Percentiles rank a stretch among this genome's conserved stretches.
These are phyloP conservation scores for Micrasema minimum DNA, from an alignment of 1,140 invertebrate species.

Conservation along the genomic window DNA sequence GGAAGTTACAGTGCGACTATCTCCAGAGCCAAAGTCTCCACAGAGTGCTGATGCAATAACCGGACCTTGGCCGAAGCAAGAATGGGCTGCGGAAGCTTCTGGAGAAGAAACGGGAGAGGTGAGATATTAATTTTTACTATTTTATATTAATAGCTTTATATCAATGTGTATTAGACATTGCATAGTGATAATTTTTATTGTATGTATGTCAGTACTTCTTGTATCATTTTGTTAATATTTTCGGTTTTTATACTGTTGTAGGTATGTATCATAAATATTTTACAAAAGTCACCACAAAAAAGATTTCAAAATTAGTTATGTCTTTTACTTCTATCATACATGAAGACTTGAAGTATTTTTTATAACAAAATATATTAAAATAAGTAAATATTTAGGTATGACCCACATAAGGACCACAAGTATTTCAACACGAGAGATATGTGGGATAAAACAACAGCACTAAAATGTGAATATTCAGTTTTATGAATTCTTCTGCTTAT, in stretches of 20 bases:
- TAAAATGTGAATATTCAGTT: constrained; percentile 33
- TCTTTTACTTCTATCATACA: no score
- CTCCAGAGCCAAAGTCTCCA: constrained; percentile 55
- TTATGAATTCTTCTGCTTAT: constrained; percentile 44
- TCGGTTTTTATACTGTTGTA: no score
- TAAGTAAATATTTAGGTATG: constrained; percentile 32
- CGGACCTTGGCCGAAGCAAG: constrained; percentile 54
- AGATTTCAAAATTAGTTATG: no score
- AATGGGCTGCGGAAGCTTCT: constrained; percentile 55
- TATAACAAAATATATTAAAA: no score
- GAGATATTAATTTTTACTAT: constrained; percentile 35
- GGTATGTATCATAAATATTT: no score
- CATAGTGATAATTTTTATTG: no score
- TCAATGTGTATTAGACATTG: no score
- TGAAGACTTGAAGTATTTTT: no score
- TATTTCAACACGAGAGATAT: constrained; percentile 41
- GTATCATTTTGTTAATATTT: no score
- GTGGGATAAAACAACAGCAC: constrained; percentile 40
- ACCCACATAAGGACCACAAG: constrained; percentile 16
- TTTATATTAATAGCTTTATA: neutral
- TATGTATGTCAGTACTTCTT: no score
- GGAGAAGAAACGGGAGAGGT: constrained; percentile 60
- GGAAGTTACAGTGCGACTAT: constrained; percentile 55
- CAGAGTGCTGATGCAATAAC: constrained; percentile 56
- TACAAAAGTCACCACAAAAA: no score